A percentile compares a stretch with the other conserved stretches of the same genome.
Evolutionary conservation across 2,797 vertebrate genomes (phyloP).

Genomic region (Fundulus diaphanus): DNA sequence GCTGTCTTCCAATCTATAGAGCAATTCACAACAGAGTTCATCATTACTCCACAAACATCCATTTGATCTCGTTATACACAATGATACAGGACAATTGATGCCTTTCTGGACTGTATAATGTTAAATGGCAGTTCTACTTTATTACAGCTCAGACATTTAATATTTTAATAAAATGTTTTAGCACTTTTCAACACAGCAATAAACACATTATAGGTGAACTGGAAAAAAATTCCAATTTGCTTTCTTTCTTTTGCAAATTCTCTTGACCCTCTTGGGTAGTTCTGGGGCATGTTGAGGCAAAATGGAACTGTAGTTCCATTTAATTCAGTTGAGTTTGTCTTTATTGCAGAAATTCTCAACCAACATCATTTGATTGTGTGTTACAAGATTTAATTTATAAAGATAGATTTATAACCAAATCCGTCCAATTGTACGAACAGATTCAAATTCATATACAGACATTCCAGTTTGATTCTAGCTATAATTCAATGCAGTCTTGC

Average conservation of each 20-base stretch:
- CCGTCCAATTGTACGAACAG: not conserved
- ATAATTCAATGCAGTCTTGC: not conserved
- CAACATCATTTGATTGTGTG: not conserved
- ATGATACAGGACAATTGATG: slow-evolving; percentile 7
- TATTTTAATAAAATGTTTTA: not conserved
- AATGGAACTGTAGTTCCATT: not conserved
- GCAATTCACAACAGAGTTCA: slow-evolving; percentile 23
- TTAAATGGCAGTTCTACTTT: not conserved
- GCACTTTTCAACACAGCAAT: not conserved
- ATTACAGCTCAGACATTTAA: not conserved
- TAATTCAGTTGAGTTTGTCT: not conserved
- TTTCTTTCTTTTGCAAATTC: too few species aligned
- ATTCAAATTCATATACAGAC: not conserved
- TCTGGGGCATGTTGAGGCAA: not conserved
- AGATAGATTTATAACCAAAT: not conserved
- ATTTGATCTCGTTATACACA: slow-evolving; percentile 14
- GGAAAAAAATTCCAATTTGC: not conserved
- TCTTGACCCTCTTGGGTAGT: too few species aligned
- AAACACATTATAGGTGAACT: not conserved
- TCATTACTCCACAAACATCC: slow-evolving; percentile 29
- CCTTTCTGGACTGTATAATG: slow-evolving; percentile 2
- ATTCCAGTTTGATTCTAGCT: not conserved
- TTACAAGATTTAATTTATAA: not conserved
- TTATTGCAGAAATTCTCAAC: not conserved
- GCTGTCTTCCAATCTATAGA: slow-evolving; percentile 3